Conservation (phyloP, 2,888 invertebrate species). For the Conus canariensis region DNA sequence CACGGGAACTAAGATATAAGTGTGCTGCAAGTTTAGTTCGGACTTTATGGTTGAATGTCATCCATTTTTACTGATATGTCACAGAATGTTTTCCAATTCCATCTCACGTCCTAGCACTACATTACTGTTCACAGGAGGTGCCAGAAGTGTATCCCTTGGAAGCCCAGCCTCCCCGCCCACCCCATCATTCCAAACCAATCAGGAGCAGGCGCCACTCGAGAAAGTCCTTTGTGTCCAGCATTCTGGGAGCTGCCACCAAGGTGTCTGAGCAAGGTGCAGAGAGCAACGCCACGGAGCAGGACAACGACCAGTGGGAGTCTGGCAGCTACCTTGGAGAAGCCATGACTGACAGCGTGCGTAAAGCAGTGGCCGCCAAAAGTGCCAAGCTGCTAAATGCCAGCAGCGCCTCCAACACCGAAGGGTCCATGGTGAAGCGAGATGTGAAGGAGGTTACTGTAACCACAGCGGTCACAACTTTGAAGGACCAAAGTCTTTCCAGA, state of each 20-base stretch:
- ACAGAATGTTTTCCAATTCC: too few species aligned
- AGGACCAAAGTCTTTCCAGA: neutral
- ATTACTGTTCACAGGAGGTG: slow-evolving; percentile 2
- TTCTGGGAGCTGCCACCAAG: slow-evolving; percentile 2
- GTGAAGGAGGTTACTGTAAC: slow-evolving; percentile 10
- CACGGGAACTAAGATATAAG: too few species aligned
- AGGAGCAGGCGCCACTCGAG: slow-evolving; percentile 22
- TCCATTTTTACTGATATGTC: too few species aligned
- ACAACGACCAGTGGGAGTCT: neutral
- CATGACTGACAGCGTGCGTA: neutral
- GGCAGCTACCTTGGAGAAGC: slow-evolving; percentile 17
- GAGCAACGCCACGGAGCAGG: neutral
- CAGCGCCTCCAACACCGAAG: too few species aligned
- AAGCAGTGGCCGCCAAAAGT: neutral
- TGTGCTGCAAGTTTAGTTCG: too few species aligned
- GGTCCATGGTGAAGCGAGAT: neutral
- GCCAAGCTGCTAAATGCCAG: neutral
- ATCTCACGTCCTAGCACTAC: too few species aligned
- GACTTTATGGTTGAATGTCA: too few species aligned
- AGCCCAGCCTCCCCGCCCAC: neutral
- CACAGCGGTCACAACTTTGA: neutral
- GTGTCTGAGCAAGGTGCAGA: neutral
- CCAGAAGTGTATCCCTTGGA: neutral
- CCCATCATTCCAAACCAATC: neutral
- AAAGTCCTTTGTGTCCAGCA: slow-evolving; percentile 34